Conservation (phyloP, 1,140 invertebrate species). For the Apolygus lucorum region DNA sequence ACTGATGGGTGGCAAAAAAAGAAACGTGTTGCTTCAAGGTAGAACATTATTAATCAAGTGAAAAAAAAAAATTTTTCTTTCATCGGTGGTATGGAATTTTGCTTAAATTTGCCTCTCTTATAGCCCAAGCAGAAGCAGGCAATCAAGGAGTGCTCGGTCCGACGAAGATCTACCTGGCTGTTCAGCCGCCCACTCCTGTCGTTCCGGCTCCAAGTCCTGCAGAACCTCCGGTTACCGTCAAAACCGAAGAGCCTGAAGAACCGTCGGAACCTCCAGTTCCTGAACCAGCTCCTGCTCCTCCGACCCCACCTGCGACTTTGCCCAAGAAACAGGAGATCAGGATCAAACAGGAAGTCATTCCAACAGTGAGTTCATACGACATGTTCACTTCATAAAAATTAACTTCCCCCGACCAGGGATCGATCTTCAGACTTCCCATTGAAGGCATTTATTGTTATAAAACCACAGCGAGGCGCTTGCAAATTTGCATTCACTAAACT, state of each 20-base stretch:
- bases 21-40: too few relatives aligned
- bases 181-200: conserved; percentile 49
- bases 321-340: neutral
- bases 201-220: neutral
- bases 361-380: conserved; percentile 18
- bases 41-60: too few relatives aligned
- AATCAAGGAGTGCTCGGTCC: conserved; percentile 73
- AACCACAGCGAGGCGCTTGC: too few relatives aligned
- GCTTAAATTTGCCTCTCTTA: conserved; percentile 5
- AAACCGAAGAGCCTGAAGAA: conserved; percentile 10
- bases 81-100: too few relatives aligned
- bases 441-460: too few relatives aligned
- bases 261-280: neutral
- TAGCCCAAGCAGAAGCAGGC: conserved; percentile 47
- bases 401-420: too few relatives aligned
- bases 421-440: too few relatives aligned
- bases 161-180: conserved; percentile 73
- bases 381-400: neutral
- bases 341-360: conserved; percentile 32
- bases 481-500: too few relatives aligned
- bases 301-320: neutral
- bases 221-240: neutral
- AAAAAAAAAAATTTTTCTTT: too few relatives aligned
- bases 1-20: too few relatives aligned
- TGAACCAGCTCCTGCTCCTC: neutral